A percentile compares a stretch with the other conserved stretches of the same genome.
phyloP scores from a whole-genome alignment of 1,140 invertebrate species.

The Diuraphis noxia region DNA sequence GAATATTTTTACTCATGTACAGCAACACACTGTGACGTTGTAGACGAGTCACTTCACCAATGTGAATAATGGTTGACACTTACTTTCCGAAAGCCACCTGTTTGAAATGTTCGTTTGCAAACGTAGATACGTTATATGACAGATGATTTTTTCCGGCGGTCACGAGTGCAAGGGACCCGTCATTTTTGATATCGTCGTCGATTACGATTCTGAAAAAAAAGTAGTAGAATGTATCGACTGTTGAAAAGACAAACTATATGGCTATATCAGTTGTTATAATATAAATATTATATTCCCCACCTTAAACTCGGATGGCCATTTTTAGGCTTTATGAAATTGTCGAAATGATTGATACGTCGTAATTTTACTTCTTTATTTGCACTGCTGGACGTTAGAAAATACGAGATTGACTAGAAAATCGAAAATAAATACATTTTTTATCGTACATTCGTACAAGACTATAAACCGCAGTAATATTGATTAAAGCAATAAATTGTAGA shows the following conservation, averaged over 20 bases:
- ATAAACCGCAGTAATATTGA: not conserved
- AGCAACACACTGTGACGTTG: too few species aligned
- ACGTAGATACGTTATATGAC: not conserved
- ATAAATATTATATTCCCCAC: not conserved
- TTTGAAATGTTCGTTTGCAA: not conserved
- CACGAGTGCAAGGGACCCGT: not conserved
- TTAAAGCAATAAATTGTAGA: not conserved
- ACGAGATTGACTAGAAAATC: not conserved
- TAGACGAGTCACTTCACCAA: too few species aligned
- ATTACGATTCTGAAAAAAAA: not conserved
- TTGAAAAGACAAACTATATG: not conserved
- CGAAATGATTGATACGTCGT: not conserved
- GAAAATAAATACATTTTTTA: not conserved
- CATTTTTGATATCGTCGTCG: not conserved
- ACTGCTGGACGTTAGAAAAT: not conserved
- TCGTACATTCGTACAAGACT: not conserved
- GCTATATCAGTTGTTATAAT: too few species aligned
- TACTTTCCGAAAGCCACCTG: not conserved
- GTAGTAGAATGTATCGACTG: not conserved
- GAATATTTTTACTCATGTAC: too few species aligned
- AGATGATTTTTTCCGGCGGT: not conserved
- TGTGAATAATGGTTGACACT: not conserved
- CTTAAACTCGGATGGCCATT: slow-evolving; percentile 16
- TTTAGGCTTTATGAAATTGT: slow-evolving; percentile 30
- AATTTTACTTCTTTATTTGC: not conserved